Percentiles rank a stretch among this genome's conserved stretches.
Evolutionary conservation across 2,113 vertebrate species (phyloP).

Genomic region (Parus major): DNA sequence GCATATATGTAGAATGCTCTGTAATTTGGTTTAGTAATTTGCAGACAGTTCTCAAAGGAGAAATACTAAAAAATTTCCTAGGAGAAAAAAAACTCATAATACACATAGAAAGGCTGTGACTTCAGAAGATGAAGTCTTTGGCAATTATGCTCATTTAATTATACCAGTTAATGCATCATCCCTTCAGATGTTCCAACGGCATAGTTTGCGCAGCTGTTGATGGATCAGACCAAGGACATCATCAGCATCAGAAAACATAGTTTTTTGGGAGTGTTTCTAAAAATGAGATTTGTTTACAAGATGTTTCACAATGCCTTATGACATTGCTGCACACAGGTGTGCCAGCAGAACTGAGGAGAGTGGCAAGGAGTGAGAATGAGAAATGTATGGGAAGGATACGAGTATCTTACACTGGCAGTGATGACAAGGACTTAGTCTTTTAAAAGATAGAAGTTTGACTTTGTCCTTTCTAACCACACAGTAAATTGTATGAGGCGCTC

Average conservation of each 20-base stretch:
- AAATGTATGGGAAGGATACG: neutral
- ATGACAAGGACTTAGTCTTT: neutral
- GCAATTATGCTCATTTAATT: neutral
- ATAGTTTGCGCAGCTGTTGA: slow-evolving; percentile 19
- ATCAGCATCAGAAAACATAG: neutral
- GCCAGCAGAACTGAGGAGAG: neutral
- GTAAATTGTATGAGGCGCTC: neutral
- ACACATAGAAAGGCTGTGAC: neutral
- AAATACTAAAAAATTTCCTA: neutral
- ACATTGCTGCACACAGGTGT: neutral
- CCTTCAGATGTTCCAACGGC: neutral
- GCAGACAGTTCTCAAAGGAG: neutral
- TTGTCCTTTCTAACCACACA: neutral
- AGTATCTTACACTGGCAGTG: neutral
- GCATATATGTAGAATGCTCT: neutral
- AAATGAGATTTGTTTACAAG: neutral
- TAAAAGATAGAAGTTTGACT: neutral
- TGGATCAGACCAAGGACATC: slow-evolving; percentile 34
- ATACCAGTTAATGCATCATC: neutral
- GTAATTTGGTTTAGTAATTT: neutral
- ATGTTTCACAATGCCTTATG: neutral
- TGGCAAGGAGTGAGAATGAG: neutral
- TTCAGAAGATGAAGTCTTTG: neutral
- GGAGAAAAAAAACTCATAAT: neutral
- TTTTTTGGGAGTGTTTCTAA: neutral